These are phyloP conservation scores for Thermophis baileyi DNA, from an alignment of 2,113 vertebrate species.

Conservation along the genomic window DNA sequence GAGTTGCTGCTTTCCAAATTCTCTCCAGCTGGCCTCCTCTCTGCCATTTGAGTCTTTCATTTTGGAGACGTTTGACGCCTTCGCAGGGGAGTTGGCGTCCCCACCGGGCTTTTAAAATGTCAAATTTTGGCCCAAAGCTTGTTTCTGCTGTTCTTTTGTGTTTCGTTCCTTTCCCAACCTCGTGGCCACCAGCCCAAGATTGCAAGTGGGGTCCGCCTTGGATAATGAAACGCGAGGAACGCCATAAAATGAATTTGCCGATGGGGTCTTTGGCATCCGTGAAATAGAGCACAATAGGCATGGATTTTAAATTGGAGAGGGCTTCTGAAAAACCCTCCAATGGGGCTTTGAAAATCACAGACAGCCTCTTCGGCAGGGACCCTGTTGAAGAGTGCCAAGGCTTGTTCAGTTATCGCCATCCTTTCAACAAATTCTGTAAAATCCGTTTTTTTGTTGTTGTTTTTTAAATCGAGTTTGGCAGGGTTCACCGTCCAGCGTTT, in stretches of 20 bases:
- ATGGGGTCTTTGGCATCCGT: neutral
- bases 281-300: neutral
- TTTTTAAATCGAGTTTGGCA: neutral
- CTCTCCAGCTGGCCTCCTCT: neutral
- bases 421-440: neutral
- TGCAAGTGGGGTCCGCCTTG: neutral
- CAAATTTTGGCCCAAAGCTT: neutral
- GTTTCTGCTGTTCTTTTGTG: neutral
- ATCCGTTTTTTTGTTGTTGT: neutral
- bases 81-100: neutral
- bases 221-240: accelerated
- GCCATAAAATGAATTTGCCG: accelerated
- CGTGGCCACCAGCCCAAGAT: neutral
- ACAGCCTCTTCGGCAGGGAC: neutral
- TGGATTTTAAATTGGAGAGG: neutral
- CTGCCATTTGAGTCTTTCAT: neutral
- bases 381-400: no score
- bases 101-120: neutral
- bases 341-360: neutral
- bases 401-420: neutral
- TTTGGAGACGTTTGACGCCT: neutral
- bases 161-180: neutral
- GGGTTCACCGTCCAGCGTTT: neutral
- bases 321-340: neutral
- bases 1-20: neutral